Evolutionary conservation across 2,113 vertebrate genomes (phyloP).

Genomic region (Apus apus): DNA sequence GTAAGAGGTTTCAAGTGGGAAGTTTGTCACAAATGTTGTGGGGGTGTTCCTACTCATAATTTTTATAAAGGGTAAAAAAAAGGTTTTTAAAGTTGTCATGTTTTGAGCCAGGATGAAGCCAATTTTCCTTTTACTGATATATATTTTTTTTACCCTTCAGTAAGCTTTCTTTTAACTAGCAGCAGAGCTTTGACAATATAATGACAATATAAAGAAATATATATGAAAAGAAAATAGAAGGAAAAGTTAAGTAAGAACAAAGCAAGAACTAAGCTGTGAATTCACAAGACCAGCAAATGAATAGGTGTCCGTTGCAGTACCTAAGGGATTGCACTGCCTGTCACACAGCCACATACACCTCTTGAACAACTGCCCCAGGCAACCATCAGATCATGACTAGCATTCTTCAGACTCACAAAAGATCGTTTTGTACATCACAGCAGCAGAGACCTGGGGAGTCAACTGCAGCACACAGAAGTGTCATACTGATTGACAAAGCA

Average conservation of each 20-base stretch:
- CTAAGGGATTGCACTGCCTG: background rate
- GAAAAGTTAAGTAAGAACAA: background rate
- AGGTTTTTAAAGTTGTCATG: background rate
- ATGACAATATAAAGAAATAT: background rate
- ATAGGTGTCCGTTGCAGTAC: background rate
- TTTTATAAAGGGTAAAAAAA: background rate
- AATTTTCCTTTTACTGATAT: too few species aligned
- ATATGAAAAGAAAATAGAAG: background rate
- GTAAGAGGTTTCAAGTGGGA: background rate
- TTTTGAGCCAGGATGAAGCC: too few species aligned
- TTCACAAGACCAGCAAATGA: background rate
- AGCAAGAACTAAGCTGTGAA: background rate
- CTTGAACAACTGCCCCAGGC: background rate
- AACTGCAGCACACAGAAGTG: background rate
- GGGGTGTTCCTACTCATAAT: fast-evolving
- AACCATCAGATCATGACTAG: background rate
- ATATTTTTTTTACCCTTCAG: too few species aligned
- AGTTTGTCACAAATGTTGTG: background rate
- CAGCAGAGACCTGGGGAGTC: background rate
- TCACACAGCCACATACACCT: background rate
- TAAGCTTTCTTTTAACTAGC: too few species aligned
- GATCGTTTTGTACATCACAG: background rate
- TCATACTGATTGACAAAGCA: background rate
- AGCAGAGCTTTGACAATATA: too few species aligned
- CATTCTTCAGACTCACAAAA: background rate